These are phyloP conservation scores for Pungitius pungitius DNA, from an alignment of 2,113 vertebrate genomes.

Conservation along the genomic window DNA sequence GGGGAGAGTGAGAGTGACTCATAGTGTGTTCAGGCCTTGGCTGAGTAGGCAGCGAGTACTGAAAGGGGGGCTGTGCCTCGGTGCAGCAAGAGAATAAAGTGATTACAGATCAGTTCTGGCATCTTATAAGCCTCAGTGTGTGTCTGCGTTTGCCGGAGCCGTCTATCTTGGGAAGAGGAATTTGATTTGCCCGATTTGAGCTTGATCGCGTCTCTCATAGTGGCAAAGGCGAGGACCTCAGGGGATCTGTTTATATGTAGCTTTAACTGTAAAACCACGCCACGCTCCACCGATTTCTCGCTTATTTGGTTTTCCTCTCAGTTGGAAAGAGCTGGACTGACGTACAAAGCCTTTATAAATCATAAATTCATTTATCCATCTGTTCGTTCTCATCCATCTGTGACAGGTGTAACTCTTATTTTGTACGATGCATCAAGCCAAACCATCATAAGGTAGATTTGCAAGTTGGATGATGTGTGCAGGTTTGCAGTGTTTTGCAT, in stretches of 20 bases:
- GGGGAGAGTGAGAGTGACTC: background rate
- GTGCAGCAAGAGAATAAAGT: conserved; percentile 5
- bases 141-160: conserved; percentile 6
- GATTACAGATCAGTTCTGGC: conserved; percentile 12
- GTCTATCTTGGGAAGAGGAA: background rate
- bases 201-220: conserved; percentile 16
- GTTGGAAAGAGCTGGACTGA: background rate
- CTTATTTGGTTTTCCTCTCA: background rate
- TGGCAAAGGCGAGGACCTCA: conserved; percentile 6
- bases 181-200: conserved; percentile 14
- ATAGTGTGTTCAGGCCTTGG: background rate
- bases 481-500: conserved; percentile 36
- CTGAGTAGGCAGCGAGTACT: conserved; percentile 3
- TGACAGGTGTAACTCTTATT: conserved; percentile 93
- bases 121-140: background rate
- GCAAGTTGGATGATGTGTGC: conserved; percentile 37
- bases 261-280: background rate
- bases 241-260: background rate
- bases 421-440: conserved; percentile 96
- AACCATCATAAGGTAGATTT: conserved; percentile 93
- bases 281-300: background rate
- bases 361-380: conserved; percentile 20
- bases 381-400: conserved; percentile 53
- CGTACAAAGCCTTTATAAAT: conserved; percentile 12
- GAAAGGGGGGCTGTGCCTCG: conserved; percentile 4